These are phyloP conservation scores for Spheniscus humboldti DNA, from an alignment of 2,797 vertebrate genomes.

Conservation along the genomic window DNA sequence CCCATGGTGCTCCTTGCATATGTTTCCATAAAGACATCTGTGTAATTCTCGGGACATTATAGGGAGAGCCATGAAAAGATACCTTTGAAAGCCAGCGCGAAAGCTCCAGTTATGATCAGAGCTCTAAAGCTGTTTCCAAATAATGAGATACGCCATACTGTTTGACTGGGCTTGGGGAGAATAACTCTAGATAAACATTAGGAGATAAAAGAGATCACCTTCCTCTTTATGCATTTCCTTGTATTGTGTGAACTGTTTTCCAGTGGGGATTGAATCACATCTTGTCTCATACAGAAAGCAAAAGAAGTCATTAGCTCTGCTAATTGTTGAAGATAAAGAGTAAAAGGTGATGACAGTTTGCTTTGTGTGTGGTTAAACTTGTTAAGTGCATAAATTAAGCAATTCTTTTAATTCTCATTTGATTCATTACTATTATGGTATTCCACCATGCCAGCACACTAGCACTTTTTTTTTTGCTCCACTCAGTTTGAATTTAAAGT, in stretches of 20 bases:
- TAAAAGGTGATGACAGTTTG: background rate
- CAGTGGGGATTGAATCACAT: background rate
- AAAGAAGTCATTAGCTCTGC: constrained; percentile 35
- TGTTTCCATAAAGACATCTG: background rate
- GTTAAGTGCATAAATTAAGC: background rate
- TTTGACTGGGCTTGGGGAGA: background rate
- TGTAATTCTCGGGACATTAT: background rate
- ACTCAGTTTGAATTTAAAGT: background rate
- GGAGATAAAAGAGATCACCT: constrained; percentile 17
- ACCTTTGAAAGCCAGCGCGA: constrained; percentile 32
- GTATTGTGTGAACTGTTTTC: constrained; percentile 16
- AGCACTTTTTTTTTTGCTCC: background rate
- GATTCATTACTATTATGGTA: background rate
- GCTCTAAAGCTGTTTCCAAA: background rate
- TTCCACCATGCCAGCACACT: background rate
- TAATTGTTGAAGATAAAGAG: constrained; percentile 13
- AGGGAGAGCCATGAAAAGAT: background rate
- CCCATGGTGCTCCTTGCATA: background rate
- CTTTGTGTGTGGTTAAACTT: constrained; percentile 8
- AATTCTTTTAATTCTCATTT: constrained; percentile 4
- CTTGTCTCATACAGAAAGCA: background rate
- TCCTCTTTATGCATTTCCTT: constrained; percentile 17
- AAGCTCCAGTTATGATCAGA: constrained; percentile 2
- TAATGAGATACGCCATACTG: background rate
- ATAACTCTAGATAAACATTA: constrained; percentile 2